phyloP scores from a whole-genome alignment of 2,888 invertebrate genomes.

The Sinelater perroti region DNA sequence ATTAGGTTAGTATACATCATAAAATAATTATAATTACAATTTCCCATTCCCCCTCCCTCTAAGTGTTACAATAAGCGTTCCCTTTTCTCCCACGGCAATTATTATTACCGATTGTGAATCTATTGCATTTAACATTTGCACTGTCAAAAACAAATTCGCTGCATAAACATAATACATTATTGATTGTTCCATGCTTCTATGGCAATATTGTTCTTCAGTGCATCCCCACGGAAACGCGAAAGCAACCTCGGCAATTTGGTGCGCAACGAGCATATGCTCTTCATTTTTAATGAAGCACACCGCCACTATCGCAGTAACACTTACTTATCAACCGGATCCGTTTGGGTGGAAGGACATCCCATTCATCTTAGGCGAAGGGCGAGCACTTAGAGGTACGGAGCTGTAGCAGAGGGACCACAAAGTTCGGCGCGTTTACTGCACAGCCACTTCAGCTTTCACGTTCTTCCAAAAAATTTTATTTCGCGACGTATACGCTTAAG shows the following conservation, averaged over 20 bases:
- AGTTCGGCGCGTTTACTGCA: too few species aligned
- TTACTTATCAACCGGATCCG: slow-evolving; percentile 4
- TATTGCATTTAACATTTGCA: not conserved
- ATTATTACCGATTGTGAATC: not conserved
- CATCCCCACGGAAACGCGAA: too few species aligned
- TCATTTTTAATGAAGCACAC: too few species aligned
- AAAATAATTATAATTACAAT: not conserved
- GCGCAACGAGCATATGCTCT: too few species aligned
- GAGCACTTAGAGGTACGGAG: not conserved
- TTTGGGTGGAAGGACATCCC: slow-evolving; percentile 8
- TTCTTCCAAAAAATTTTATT: slow-evolving; percentile 17
- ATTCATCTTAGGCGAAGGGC: too few species aligned
- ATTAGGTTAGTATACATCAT: too few species aligned
- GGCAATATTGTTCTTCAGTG: too few species aligned
- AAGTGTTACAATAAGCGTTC: too few species aligned
- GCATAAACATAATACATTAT: slow-evolving; percentile 7
- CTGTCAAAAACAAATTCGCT: not conserved
- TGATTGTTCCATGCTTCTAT: slow-evolving; percentile 14
- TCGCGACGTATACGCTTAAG: slow-evolving; percentile 23
- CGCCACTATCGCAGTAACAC: too few species aligned
- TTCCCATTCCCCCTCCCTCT: not conserved
- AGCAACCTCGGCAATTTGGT: too few species aligned
- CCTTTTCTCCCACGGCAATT: not conserved
- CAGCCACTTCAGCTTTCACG: slow-evolving; percentile 4
- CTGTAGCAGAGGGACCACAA: not conserved